Evolutionary conservation across 2,113 vertebrate genomes (phyloP).

Genomic region (Rousettus leschenaultii): DNA sequence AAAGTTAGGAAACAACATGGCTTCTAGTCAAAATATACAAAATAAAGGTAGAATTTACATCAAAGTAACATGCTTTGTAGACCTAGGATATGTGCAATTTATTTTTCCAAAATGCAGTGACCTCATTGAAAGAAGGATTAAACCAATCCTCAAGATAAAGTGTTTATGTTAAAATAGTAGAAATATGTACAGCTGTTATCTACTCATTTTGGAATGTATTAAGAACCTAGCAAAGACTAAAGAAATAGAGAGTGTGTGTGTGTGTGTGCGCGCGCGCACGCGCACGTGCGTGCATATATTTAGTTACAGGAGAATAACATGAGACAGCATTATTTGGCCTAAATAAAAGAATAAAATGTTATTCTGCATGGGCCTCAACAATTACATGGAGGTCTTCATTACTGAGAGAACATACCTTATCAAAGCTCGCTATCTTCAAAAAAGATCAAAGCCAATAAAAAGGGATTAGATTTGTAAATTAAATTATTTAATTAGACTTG

Average conservation of each 20-base stretch:
- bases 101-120: not conserved
- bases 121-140: not conserved
- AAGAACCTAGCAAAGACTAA: not conserved
- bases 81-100: not conserved
- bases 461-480: not conserved
- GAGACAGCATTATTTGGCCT: not conserved
- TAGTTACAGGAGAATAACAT: not conserved
- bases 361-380: not conserved
- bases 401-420: not conserved
- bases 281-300: too few relatives aligned
- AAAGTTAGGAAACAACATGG: not conserved
- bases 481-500: not conserved
- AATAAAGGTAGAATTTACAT: not conserved
- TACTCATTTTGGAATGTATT: not conserved
- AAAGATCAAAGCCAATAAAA: not conserved
- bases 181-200: not conserved
- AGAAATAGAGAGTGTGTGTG: not conserved
- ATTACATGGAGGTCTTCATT: not conserved
- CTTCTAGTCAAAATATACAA: not conserved
- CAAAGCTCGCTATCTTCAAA: not conserved
- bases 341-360: not conserved
- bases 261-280: too few relatives aligned
- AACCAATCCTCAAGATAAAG: not conserved
- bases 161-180: not conserved
- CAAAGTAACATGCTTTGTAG: not conserved